Evolutionary conservation across 2,113 vertebrate genomes (phyloP).

Genomic region (Struthidea cinerea): DNA sequence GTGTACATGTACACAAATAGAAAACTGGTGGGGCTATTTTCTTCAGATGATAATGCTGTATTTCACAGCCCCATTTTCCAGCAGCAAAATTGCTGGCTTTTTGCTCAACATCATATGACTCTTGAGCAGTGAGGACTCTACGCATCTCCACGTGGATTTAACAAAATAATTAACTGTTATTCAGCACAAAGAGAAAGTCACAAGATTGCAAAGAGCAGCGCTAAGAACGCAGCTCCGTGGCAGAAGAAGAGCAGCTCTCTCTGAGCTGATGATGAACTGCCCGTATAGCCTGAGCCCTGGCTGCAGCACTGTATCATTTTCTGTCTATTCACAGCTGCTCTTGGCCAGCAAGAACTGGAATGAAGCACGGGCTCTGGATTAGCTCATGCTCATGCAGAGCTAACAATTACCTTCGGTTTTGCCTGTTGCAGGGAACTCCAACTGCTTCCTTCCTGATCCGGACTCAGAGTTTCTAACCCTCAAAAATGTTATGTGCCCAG

Average conservation of each 20-base stretch:
- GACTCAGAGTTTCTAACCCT: slow-evolving; percentile 7
- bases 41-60: neutral
- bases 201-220: neutral
- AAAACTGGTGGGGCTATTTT: neutral
- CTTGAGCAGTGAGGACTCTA: neutral
- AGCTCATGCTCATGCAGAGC: slow-evolving; percentile 6
- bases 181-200: slow-evolving; percentile 26
- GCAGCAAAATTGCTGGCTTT: slow-evolving; percentile 16
- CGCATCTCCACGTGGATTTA: neutral
- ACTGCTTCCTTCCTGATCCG: neutral
- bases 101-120: slow-evolving; percentile 33
- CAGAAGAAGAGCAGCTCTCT: neutral
- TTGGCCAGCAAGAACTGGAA: neutral
- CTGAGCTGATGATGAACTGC: neutral
- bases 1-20: neutral
- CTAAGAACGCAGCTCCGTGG: neutral
- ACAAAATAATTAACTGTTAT: slow-evolving; percentile 40
- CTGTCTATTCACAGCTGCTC: slow-evolving; percentile 6
- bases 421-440: neutral
- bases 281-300: neutral
- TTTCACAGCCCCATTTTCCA: slow-evolving; percentile 6
- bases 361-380: neutral
- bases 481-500: neutral
- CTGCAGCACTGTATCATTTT: neutral
- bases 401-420: slow-evolving; percentile 31